Evolutionary conservation across 2,888 invertebrate genomes (phyloP), one percentile per base, ranked within the genome.

Genomic region (Nymphalis urticae): DNA sequence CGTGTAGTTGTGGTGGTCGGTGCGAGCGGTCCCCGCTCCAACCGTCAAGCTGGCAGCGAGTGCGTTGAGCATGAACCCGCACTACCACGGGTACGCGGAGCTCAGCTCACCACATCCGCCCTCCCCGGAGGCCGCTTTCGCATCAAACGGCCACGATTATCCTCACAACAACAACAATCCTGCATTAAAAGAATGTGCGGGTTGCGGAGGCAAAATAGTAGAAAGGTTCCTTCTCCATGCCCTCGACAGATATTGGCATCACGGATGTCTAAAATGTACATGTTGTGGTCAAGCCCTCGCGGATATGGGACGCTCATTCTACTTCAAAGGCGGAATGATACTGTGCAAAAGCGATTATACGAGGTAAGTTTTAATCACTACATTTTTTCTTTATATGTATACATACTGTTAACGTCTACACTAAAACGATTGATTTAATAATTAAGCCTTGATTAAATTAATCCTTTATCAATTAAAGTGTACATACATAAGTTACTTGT

Each of bases 171-270:
- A 93, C 88, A 94, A 93, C 84, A 93, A 93, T 82, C 90, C 93
- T 0, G 91, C 92, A 77, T 94, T 96, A 82, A 96, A 96, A 88
- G 95, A 96, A 86, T 98, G 98, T 92, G 97, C 97, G 77, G 98
- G 97, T 78, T 98, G 98, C 91, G 97, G 97, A 79, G 96, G 97
- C 87, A 96, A 97, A 93, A 98, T 98, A 85, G 95, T 96, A 81
- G 98, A 98, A 94, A 94, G 98, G 90, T 98, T 96, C 93, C 95
- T 98, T 77, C 94, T 98, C 76, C 96, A 97, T 92, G 98, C 98
- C 79, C 94, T 98, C 87, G 98, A 98, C 94, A 94, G 97, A 88
- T 98, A 97, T 93, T 98, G 98, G 98, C 98, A 98, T 93, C 97
- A 97, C 93, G 95, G 96, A 80, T 98, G 98, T 90, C 95, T 98